Evolutionary conservation across 2,797 vertebrate species (phyloP).

Genomic region (Cryptoprocta ferox): DNA sequence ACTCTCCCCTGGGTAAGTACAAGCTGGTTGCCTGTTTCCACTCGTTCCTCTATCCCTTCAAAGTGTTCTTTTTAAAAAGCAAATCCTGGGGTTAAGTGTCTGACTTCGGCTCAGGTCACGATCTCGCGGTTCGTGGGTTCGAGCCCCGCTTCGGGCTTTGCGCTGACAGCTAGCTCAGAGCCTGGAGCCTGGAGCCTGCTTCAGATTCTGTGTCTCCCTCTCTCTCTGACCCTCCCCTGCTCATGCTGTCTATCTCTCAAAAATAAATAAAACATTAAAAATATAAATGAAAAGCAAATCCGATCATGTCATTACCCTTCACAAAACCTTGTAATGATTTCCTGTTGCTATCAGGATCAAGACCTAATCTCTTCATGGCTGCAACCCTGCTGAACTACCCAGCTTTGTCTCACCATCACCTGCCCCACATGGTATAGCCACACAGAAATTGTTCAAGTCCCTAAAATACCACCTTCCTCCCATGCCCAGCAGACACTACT

Average conservation of each 20-base stretch:
- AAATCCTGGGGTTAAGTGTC: too few relatives aligned
- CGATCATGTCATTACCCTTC: not conserved
- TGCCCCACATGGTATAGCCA: not conserved
- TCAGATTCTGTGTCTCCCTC: too few relatives aligned
- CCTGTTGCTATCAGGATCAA: not conserved
- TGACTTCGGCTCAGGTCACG: too few relatives aligned
- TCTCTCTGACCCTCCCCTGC: too few relatives aligned
- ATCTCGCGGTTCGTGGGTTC: too few relatives aligned
- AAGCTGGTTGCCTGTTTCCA: not conserved
- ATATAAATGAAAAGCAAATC: slow-evolving; percentile 7
- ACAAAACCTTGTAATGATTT: not conserved
- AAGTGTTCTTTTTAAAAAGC: not conserved
- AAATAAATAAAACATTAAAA: too few relatives aligned
- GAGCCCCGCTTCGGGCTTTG: too few relatives aligned
- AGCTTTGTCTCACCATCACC: not conserved
- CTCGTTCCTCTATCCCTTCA: not conserved
- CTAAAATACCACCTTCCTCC: not conserved
- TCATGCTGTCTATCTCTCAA: too few relatives aligned
- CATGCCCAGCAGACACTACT: not conserved
- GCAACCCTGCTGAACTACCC: not conserved
- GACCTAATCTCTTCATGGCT: not conserved
- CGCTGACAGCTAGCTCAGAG: too few relatives aligned
- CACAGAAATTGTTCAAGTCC: not conserved
- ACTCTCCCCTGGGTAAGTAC: not conserved
- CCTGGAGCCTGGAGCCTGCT: too few relatives aligned